A percentile compares a stretch with the other conserved stretches of the same genome.
These are phyloP conservation scores for Lasioglossum figueresi DNA, from an alignment of 2,888 invertebrate species.

Conservation along the genomic window DNA sequence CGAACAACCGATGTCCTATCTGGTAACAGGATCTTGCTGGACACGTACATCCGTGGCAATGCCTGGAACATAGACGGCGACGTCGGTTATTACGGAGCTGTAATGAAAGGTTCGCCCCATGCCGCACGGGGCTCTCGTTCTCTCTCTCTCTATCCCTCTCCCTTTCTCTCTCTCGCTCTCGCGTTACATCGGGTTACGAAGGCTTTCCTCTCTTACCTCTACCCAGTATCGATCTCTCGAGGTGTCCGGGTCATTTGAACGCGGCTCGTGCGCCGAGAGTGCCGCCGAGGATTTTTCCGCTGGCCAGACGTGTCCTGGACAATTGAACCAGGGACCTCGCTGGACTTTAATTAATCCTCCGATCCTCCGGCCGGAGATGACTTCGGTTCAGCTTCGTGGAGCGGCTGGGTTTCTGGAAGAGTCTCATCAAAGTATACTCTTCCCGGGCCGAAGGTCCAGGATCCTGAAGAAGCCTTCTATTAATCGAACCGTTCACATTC, in stretches of 20 bases:
- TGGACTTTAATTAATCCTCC: not conserved
- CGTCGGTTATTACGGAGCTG: slow-evolving; percentile 58
- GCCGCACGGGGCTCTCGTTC: not conserved
- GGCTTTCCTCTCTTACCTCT: not conserved
- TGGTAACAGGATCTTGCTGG: slow-evolving; percentile 57
- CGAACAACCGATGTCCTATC: slow-evolving; percentile 54
- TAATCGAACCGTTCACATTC: not conserved
- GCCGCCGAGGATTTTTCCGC: slow-evolving; percentile 7
- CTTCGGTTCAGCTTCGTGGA: not conserved
- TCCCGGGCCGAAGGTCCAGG: not conserved
- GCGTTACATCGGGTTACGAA: slow-evolving; percentile 21
- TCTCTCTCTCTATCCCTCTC: not conserved
- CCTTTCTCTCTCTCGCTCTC: not conserved
- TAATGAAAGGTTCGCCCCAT: slow-evolving; percentile 59
- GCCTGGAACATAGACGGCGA: slow-evolving; percentile 34
- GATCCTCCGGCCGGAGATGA: not conserved
- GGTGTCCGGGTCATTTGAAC: slow-evolving; percentile 20
- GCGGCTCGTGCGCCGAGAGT: not conserved
- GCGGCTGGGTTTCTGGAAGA: not conserved
- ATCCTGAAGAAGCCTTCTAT: not conserved
- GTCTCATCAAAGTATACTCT: not conserved
- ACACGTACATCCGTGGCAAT: slow-evolving; percentile 42
- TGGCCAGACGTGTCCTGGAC: not conserved
- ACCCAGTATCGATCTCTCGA: not conserved
- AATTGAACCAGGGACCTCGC: not conserved